phyloP scores from a whole-genome alignment of 1,140 invertebrate genomes.

The Conus betulinus region DNA sequence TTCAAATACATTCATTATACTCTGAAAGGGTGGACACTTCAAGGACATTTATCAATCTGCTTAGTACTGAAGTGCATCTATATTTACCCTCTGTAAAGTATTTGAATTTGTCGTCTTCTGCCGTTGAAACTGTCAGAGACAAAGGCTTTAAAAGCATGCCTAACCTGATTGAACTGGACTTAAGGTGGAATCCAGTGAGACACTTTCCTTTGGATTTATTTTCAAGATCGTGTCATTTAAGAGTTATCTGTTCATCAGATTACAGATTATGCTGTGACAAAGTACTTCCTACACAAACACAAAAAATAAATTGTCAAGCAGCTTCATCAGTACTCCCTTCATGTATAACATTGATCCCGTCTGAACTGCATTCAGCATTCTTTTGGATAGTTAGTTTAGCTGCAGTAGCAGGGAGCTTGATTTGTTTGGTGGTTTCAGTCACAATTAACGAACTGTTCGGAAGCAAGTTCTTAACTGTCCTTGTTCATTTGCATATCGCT shows the following conservation, averaged over 20 bases:
- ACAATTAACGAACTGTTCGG: no score
- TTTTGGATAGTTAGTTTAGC: no score
- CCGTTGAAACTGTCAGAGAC: not conserved
- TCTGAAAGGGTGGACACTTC: no score
- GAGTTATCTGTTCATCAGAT: not conserved
- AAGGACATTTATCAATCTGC: not conserved
- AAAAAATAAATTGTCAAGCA: no score
- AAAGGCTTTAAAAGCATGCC: not conserved
- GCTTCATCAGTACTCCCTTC: no score
- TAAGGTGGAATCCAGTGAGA: not conserved
- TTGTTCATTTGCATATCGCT: no score
- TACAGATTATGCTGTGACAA: constrained; percentile 8
- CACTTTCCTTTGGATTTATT: not conserved
- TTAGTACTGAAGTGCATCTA: not conserved
- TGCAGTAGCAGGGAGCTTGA: no score
- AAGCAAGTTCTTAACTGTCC: no score
- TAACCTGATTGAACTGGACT: not conserved
- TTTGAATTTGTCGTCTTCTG: not conserved
- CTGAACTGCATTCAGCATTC: no score
- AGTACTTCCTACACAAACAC: not conserved
- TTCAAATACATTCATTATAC: not conserved
- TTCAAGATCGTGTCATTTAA: not conserved
- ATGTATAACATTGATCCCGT: no score
- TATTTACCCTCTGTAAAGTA: not conserved
- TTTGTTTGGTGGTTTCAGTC: no score